Percentiles rank a stretch among this genome's conserved stretches.
Conservation (phyloP, 2,888 invertebrate genomes). For the Dicyrtoma fusca region DNA sequence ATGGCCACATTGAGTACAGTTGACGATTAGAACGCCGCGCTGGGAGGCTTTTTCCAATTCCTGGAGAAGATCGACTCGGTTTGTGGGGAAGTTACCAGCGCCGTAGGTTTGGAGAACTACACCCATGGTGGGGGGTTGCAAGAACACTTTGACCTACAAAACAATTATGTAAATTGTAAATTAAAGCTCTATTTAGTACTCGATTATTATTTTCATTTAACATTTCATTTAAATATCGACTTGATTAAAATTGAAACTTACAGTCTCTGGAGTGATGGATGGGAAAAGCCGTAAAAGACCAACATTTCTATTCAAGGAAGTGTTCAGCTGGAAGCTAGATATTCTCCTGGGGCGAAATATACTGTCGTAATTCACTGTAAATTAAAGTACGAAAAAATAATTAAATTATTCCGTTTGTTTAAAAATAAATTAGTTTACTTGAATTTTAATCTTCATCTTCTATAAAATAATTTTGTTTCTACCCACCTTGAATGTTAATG, state of each 20-base stretch:
- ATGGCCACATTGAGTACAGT: slow-evolving; percentile 85
- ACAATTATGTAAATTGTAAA: background rate
- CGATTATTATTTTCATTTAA: background rate
- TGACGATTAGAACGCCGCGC: slow-evolving; percentile 82
- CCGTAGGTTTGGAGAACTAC: slow-evolving; percentile 92
- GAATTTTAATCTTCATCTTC: too few species aligned
- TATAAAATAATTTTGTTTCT: slow-evolving; percentile 23
- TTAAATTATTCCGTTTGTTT: slow-evolving; percentile 27
- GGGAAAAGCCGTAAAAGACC: slow-evolving; percentile 87
- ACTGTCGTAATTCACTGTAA: slow-evolving; percentile 67
- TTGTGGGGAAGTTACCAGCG: slow-evolving; percentile 87
- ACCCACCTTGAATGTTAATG: slow-evolving; percentile 71
- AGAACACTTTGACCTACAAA: slow-evolving; percentile 61
- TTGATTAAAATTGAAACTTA: slow-evolving; percentile 48
- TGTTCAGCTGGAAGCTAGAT: slow-evolving; percentile 72
- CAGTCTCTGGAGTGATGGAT: slow-evolving; percentile 78
- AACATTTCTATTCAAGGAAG: slow-evolving; percentile 79
- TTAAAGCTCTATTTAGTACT: background rate
- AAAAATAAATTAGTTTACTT: too few species aligned
- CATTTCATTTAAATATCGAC: too few species aligned
- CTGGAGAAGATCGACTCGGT: slow-evolving; percentile 76
- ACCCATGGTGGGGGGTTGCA: slow-evolving; percentile 75
- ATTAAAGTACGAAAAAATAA: slow-evolving; percentile 44
- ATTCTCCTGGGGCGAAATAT: slow-evolving; percentile 68
- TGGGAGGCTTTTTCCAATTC: slow-evolving; percentile 72